Percentiles rank a stretch among this genome's conserved stretches.
phyloP scores from a whole-genome alignment of 2,888 invertebrate species.

The Hydrotaea diabolus region DNA sequence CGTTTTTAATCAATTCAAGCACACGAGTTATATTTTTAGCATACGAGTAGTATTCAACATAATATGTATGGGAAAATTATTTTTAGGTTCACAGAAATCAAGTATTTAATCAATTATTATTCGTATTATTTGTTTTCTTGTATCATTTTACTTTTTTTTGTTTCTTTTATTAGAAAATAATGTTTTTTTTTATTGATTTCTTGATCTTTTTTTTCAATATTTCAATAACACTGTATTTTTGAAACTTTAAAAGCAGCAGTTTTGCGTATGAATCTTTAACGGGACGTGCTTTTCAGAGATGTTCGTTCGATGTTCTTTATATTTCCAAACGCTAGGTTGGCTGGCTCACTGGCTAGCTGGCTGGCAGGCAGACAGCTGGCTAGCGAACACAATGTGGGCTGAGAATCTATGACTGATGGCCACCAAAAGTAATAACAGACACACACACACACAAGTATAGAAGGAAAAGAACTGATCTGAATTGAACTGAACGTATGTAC shows the following conservation, averaged over 20 bases:
- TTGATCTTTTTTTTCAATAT: background rate
- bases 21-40: slow-evolving; percentile 69
- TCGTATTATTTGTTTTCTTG: slow-evolving; percentile 8
- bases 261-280: background rate
- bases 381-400: slow-evolving; percentile 54
- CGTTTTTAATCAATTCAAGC: slow-evolving; percentile 67
- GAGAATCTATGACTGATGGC: slow-evolving; percentile 62
- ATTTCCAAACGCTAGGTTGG: slow-evolving; percentile 15
- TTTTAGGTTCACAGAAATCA: slow-evolving; percentile 78
- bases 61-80: slow-evolving; percentile 76
- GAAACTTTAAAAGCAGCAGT: slow-evolving; percentile 59
- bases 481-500: slow-evolving; percentile 35
- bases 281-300: slow-evolving; percentile 21
- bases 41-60: slow-evolving; percentile 42
- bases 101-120: slow-evolving; percentile 72
- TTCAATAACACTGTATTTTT: slow-evolving; percentile 17
- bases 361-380: slow-evolving; percentile 71
- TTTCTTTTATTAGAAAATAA: slow-evolving; percentile 60
- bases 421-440: slow-evolving; percentile 61
- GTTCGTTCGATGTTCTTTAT: slow-evolving; percentile 10
- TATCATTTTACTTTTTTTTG: slow-evolving; percentile 1
- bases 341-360: slow-evolving; percentile 39
- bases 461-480: slow-evolving; percentile 40
- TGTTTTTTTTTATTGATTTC: background rate
- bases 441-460: slow-evolving; percentile 1